A percentile compares a stretch with the other conserved stretches of the same genome.
Evolutionary conservation across 2,113 vertebrate genomes (phyloP).

Genomic region (Cepphus grylle): DNA sequence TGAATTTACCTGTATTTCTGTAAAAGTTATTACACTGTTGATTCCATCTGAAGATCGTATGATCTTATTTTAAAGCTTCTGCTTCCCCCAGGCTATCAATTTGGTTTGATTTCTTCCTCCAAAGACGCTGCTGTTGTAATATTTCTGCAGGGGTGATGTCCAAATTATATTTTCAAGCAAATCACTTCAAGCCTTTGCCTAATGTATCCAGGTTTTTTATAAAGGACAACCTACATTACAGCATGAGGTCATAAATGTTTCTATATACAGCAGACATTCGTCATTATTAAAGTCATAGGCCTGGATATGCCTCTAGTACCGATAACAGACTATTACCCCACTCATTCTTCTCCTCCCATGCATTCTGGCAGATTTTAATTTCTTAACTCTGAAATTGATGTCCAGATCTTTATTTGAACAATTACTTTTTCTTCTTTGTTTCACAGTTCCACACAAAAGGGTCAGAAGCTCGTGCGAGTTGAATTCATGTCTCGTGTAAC

Average conservation of each 20-base stretch:
- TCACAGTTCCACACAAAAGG: constrained; percentile 5
- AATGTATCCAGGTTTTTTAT: neutral
- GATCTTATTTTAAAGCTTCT: neutral
- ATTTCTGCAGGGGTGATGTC: neutral
- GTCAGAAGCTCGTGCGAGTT: neutral
- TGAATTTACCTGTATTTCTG: neutral
- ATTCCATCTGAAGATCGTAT: neutral
- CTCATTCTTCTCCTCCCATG: neutral
- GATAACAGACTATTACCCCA: neutral
- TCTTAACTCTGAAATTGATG: neutral
- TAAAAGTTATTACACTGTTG: neutral
- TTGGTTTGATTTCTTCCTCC: neutral
- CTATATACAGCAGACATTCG: neutral
- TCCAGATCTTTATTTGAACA: neutral
- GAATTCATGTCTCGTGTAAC: neutral
- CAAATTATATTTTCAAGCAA: neutral
- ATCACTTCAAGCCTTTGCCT: neutral
- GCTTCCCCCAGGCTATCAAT: neutral
- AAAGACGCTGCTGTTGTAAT: neutral
- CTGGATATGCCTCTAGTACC: neutral
- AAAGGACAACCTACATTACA: neutral
- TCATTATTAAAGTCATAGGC: neutral
- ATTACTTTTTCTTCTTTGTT: neutral
- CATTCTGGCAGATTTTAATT: neutral
- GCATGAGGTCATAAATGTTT: neutral